Percentiles rank a stretch among this genome's conserved stretches.
Evolutionary conservation across 2,797 vertebrate species (phyloP).

Genomic region (Masticophis lateralis): DNA sequence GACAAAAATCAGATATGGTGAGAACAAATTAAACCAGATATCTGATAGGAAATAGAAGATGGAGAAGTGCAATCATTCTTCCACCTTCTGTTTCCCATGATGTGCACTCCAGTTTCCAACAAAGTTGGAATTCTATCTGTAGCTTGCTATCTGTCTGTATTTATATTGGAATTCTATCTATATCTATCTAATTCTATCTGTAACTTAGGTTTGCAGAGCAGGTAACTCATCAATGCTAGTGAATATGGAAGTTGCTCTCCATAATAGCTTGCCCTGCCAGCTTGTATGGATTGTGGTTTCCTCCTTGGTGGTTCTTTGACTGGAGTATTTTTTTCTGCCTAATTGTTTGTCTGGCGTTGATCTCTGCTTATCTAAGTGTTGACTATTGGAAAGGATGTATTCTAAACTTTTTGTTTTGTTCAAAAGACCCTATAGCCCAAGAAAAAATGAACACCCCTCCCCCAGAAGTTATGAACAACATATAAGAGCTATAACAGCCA

Average conservation of each 20-base stretch:
- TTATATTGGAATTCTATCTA: not conserved
- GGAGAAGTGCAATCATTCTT: not conserved
- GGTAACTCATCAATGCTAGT: not conserved
- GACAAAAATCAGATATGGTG: not conserved
- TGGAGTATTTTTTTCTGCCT: not conserved
- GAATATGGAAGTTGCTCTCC: not conserved
- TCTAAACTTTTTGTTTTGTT: not conserved
- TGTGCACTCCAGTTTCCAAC: not conserved
- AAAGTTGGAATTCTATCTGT: not conserved
- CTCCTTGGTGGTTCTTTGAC: not conserved
- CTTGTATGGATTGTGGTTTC: not conserved
- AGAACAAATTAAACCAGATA: not conserved
- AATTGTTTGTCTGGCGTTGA: not conserved
- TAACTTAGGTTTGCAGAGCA: not conserved
- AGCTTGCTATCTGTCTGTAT: not conserved
- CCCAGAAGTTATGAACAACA: not conserved
- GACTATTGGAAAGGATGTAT: not conserved
- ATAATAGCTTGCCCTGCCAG: not conserved
- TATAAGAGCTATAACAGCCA: not conserved
- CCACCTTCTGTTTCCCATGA: not conserved
- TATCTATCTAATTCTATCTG: not conserved
- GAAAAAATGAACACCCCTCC: not conserved
- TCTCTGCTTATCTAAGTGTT: not conserved
- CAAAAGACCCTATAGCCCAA: not conserved
- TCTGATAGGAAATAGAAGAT: not conserved